phyloP scores from a whole-genome alignment of 2,888 invertebrate genomes.

The Drosophila anomalata region DNA sequence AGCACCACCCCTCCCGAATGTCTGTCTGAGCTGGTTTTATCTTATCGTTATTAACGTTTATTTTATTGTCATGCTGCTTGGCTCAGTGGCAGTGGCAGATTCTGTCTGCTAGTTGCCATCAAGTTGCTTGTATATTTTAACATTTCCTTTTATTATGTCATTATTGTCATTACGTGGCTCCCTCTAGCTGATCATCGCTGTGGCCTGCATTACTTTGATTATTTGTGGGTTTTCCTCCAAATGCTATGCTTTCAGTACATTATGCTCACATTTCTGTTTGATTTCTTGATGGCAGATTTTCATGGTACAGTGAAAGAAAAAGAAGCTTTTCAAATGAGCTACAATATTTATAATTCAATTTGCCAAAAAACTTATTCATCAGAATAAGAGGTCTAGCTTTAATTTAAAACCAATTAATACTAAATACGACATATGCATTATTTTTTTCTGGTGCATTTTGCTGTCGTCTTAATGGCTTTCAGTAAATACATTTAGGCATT shows the following conservation, averaged over 20 bases:
- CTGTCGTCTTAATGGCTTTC: slow-evolving; percentile 10
- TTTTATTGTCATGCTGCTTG: slow-evolving; percentile 71
- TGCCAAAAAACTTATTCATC: no score
- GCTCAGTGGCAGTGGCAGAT: slow-evolving; percentile 28
- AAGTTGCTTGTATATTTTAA: slow-evolving; percentile 69
- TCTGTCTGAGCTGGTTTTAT: slow-evolving; percentile 63
- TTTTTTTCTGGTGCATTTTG: not conserved
- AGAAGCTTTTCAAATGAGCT: not conserved
- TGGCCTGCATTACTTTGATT: slow-evolving; percentile 75
- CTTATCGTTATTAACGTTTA: slow-evolving; percentile 78
- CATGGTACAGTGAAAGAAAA: slow-evolving; percentile 31
- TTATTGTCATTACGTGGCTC: slow-evolving; percentile 73
- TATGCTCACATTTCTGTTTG: slow-evolving; percentile 58
- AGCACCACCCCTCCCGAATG: slow-evolving; percentile 13
- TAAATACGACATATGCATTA: not conserved
- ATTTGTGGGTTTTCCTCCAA: slow-evolving; percentile 63
- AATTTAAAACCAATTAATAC: not conserved
- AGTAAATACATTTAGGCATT: slow-evolving; percentile 8
- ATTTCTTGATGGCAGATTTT: slow-evolving; percentile 62
- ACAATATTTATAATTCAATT: not conserved
- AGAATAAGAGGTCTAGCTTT: not conserved
- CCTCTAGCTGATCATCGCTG: slow-evolving; percentile 28
- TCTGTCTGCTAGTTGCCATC: slow-evolving; percentile 62
- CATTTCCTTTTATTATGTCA: slow-evolving; percentile 77
- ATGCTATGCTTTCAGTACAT: slow-evolving; percentile 66